A percentile compares a stretch with the other conserved stretches of the same genome.
Conservation (phyloP, 2,797 vertebrate species). For the Rhinichthys osculus region DNA sequence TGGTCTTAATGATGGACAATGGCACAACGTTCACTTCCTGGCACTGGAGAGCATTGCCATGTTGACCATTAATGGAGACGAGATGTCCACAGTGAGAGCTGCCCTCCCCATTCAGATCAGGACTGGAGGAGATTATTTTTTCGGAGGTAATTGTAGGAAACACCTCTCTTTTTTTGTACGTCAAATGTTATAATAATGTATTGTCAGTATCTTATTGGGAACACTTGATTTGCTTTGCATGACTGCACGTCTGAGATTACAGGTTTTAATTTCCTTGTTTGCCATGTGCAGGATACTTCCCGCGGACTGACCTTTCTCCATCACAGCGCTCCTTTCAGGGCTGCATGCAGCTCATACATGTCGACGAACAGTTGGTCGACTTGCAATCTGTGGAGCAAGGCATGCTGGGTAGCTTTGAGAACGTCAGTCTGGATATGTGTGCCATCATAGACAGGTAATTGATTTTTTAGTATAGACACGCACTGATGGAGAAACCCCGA, state of each 20-base stretch:
- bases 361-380: constrained; percentile 91
- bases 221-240: constrained; percentile 1
- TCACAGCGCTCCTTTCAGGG: constrained; percentile 93
- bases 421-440: constrained; percentile 96
- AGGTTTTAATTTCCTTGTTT: background rate
- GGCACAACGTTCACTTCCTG: constrained; percentile 92
- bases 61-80: constrained; percentile 93
- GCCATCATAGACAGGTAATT: constrained; percentile 94
- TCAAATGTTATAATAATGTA: background rate
- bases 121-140: constrained; percentile 90
- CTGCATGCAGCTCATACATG: constrained; percentile 95
- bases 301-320: constrained; percentile 68
- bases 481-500: background rate
- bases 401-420: constrained; percentile 89
- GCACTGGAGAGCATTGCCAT: constrained; percentile 92
- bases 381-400: constrained; percentile 89
- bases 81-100: constrained; percentile 91
- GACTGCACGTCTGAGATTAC: background rate
- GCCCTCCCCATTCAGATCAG: constrained; percentile 91
- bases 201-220: background rate
- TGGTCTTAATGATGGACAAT: constrained; percentile 92
- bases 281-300: constrained; percentile 82
- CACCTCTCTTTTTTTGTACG: background rate
- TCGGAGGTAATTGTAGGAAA: constrained; percentile 85
- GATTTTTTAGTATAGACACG: background rate